phyloP scores from a whole-genome alignment of 2,113 vertebrate species.

The Collichthys lucidus region DNA sequence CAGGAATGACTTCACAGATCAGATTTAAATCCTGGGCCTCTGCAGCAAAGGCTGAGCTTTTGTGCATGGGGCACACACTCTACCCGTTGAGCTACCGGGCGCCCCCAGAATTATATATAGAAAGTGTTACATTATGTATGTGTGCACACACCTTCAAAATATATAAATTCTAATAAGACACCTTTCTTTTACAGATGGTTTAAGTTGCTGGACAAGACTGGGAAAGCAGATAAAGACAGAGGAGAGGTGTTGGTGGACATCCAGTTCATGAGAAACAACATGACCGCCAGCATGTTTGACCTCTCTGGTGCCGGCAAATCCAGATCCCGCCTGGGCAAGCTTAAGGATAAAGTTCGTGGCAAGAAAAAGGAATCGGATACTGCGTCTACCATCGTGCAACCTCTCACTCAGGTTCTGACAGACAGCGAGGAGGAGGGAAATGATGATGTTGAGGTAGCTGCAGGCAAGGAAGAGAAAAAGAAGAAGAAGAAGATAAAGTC shows the following conservation, averaged over 20 bases:
- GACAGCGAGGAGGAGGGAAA: constrained; percentile 91
- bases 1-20: too few species aligned
- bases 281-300: constrained; percentile 98
- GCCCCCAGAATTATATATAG: too few species aligned
- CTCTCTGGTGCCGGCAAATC: constrained; percentile 91
- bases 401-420: constrained; percentile 78
- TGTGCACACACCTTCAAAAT: neutral
- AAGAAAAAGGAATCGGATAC: constrained; percentile 89
- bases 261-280: constrained; percentile 94
- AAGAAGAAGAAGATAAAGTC: constrained; percentile 88
- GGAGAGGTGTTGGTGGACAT: constrained; percentile 95
- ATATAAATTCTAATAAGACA: neutral
- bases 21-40: too few species aligned
- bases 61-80: too few species aligned
- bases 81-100: too few species aligned
- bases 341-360: constrained; percentile 94
- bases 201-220: constrained; percentile 89
- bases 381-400: constrained; percentile 80
- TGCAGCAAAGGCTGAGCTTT: too few species aligned
- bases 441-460: neutral
- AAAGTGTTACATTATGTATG: neutral
- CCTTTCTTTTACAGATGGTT: constrained; percentile 88
- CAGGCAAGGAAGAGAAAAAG: constrained; percentile 82
- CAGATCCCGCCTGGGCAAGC: constrained; percentile 90
- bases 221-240: constrained; percentile 93